Evolutionary conservation across 2,888 invertebrate genomes (phyloP), one percentile per base, ranked within the genome.

Genomic region (Ectemnius lituratus): DNA sequence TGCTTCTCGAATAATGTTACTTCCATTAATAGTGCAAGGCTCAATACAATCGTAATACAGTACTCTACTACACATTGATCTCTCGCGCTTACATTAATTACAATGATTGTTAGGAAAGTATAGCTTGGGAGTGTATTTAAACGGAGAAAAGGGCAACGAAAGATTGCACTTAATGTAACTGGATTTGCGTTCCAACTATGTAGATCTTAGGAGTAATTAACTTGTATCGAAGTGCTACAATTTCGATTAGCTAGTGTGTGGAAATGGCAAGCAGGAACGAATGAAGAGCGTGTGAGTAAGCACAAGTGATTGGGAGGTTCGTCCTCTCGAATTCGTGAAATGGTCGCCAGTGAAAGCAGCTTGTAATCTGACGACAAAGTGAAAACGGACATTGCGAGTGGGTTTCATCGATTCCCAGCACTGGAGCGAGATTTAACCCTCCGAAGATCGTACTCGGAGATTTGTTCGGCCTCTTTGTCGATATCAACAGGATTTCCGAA

Each of bases 311-410:
- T 37, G 37, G 28, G 49, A 46, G 59, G 62, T 58, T 57, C 66
- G 47, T 58, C 47, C 52, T 58, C 64, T 52, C 52, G 61, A 57
- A 76, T 72, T 68, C 65, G 60, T 67, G 62, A 74, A 77, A 75
- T 61, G 64, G 66, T 65, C 28, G 14, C 20, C 56, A 63, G 56
- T 58, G 73, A 76, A 76, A 76, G 73, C 71, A 73, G 76, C 76
- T 79, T 80, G 82, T 82, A 84, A 84, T 84, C 82, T 78, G 59
- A 70, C 11, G 75, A 70, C 73, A 76, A 84, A 84, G 85, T 84
- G 85, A 85, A 84, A 84, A 83, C 78, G 79, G 85, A 85, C 85
- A 66, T 79, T 75, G 79, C 75, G 68, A 76, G 67, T 62, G 52
- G 78, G 69, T 57, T 16, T 67, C 71, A 80, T 82, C 78, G 76